A percentile compares a stretch with the other conserved stretches of the same genome.
phyloP scores from a whole-genome alignment of 2,797 vertebrate genomes.

The Hafferia zeledoni region DNA sequence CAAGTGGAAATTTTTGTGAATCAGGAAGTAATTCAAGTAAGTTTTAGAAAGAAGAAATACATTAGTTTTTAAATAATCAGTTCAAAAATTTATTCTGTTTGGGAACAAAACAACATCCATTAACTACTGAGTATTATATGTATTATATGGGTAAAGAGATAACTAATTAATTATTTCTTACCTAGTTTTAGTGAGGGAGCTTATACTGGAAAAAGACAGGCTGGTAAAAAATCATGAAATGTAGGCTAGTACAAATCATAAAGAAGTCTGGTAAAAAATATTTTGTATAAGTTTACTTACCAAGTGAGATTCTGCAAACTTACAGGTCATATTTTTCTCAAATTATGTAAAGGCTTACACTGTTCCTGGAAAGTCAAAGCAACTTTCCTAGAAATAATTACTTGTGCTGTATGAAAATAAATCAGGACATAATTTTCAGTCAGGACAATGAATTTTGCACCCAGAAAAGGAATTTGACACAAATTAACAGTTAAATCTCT shows the following conservation, averaged over 20 bases:
- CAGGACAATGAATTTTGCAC: not conserved
- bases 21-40: not conserved
- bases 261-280: not conserved
- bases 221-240: not conserved
- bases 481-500: not conserved
- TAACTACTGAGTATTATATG: not conserved
- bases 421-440: not conserved
- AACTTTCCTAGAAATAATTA: not conserved
- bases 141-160: not conserved
- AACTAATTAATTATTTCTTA: not conserved
- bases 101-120: not conserved
- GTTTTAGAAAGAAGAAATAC: not conserved
- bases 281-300: not conserved
- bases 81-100: not conserved
- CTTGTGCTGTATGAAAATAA: not conserved
- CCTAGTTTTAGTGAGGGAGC: not conserved
- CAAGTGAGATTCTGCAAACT: not conserved
- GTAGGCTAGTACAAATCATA: not conserved
- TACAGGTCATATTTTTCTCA: not conserved
- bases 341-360: not conserved
- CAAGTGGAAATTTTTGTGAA: not conserved
- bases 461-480: not conserved
- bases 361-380: not conserved
- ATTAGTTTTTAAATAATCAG: not conserved
- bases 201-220: not conserved